These are phyloP conservation scores for Lasioglossum morio DNA, from an alignment of 2,888 invertebrate species.

Conservation along the genomic window DNA sequence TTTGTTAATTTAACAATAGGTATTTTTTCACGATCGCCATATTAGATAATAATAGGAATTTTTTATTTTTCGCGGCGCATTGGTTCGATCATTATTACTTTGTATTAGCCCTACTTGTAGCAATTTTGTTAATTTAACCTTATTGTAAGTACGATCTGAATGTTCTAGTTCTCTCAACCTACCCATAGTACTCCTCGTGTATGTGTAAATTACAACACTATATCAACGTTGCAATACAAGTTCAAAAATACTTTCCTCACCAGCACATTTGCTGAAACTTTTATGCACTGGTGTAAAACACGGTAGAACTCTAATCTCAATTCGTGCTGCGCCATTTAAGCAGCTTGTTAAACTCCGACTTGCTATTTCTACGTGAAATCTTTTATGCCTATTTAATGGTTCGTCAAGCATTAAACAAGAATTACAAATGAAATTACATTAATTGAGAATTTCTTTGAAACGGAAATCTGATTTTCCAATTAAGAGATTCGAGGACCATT, in stretches of 20 bases:
- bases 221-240: background rate
- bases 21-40: too few species aligned
- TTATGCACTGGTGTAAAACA: background rate
- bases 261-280: background rate
- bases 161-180: background rate
- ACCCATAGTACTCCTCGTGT: too few species aligned
- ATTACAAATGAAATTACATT: background rate
- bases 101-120: too few species aligned
- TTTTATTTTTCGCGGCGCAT: too few species aligned
- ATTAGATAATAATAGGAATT: too few species aligned
- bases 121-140: background rate
- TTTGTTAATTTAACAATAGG: background rate
- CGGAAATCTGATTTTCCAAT: background rate
- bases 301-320: background rate
- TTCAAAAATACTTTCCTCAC: background rate
- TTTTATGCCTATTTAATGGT: background rate
- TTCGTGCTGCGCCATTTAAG: background rate
- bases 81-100: too few species aligned
- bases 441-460: conserved; percentile 3
- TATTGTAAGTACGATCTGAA: background rate
- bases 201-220: background rate
- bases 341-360: background rate
- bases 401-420: background rate
- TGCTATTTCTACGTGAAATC: background rate
- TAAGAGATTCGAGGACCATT: background rate